Conservation (phyloP, 2,888 invertebrate species). For the Drosophila maculinotata region DNA sequence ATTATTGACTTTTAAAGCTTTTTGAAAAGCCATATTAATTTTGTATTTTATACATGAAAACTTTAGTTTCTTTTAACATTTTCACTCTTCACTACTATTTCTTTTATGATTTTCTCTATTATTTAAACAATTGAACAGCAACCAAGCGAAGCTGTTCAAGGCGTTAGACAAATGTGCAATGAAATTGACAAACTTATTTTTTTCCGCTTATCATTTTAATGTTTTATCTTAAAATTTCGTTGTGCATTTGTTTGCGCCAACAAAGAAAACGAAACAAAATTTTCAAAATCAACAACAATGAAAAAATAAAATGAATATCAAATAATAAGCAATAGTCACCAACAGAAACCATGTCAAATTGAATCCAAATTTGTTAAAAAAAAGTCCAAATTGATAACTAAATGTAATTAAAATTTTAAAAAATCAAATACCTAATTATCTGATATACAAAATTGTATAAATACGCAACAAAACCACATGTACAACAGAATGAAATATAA, state of each 20-base stretch:
- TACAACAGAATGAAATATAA: conserved; percentile 11
- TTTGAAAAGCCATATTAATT: conserved; percentile 76
- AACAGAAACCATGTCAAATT: conserved; percentile 28
- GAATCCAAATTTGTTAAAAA: conserved; percentile 14
- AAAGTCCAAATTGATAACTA: conserved; percentile 10
- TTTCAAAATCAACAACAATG: conserved; percentile 13
- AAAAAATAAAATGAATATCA: conserved; percentile 52
- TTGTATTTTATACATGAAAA: conserved; percentile 35
- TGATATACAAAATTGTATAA: conserved; percentile 6
- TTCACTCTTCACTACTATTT: conserved; percentile 7
- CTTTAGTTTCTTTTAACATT: conserved; percentile 34
- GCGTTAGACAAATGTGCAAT: conserved; percentile 44
- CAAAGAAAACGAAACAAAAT: conserved; percentile 22
- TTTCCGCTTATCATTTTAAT: conserved; percentile 3
- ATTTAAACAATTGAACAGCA: conserved; percentile 30
- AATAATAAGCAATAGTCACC: conserved; percentile 50
- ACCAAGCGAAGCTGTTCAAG: conserved; percentile 23
- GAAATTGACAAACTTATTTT: conserved; percentile 33
- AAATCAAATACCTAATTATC: conserved; percentile 19
- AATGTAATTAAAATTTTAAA: conserved; percentile 21
- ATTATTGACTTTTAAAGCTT: conserved; percentile 73
- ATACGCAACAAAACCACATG: conserved; percentile 3
- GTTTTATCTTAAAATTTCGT: conserved; percentile 44
- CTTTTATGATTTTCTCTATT: conserved; percentile 17
- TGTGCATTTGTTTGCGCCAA: conserved; percentile 54